phyloP scores from a whole-genome alignment of 2,888 invertebrate species.

The Pachymerium ferrugineum region DNA sequence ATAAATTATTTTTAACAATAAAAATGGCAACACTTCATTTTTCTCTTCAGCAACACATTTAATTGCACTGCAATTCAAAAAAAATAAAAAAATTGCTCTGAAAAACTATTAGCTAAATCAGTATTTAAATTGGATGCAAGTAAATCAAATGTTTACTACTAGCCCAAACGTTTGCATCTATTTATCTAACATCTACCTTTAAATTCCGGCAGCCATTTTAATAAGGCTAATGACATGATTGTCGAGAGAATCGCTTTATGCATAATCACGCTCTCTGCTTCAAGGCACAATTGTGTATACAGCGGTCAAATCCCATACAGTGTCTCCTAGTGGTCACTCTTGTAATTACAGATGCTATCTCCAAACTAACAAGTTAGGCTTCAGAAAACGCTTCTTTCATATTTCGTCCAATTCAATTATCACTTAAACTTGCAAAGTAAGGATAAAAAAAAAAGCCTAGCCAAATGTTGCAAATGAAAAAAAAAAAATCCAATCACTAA shows the following conservation, averaged over 20 bases:
- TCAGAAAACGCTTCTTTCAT: too few relatives aligned
- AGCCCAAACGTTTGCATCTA: not conserved
- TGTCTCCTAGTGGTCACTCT: slow-evolving; percentile 10
- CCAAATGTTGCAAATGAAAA: too few relatives aligned
- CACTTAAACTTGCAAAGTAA: not conserved
- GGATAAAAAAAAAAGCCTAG: not conserved
- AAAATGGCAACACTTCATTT: too few relatives aligned
- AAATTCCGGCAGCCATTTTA: not conserved
- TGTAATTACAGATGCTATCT: slow-evolving; percentile 18
- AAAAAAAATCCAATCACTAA: not conserved
- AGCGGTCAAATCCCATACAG: slow-evolving; percentile 6
- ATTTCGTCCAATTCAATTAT: not conserved
- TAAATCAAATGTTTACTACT: too few relatives aligned
- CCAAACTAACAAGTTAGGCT: too few relatives aligned
- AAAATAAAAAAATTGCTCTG: too few relatives aligned
- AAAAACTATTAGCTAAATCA: too few relatives aligned
- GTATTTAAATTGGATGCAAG: too few relatives aligned
- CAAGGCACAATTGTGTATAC: slow-evolving; percentile 21
- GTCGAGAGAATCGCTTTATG: slow-evolving; percentile 12
- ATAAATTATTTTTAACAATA: too few relatives aligned
- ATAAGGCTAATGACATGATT: slow-evolving; percentile 18
- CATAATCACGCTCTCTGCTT: not conserved
- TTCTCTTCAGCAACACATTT: too few relatives aligned
- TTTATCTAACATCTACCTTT: slow-evolving; percentile 3
- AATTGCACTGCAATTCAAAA: not conserved